Conservation (phyloP, 2,113 vertebrate species). For the Anhinga anhinga region DNA sequence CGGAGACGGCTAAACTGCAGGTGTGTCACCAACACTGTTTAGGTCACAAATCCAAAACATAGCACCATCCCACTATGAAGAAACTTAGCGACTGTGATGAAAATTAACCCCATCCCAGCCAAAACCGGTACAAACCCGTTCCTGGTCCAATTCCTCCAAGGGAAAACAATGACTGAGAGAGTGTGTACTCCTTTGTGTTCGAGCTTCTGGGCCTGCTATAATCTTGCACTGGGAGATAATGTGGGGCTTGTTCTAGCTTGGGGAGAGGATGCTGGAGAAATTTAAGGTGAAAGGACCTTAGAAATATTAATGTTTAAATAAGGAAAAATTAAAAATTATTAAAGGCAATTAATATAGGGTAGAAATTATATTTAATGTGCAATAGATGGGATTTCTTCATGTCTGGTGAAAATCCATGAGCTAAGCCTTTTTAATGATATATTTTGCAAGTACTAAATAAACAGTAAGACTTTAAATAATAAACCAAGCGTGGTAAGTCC, state of each 20-base stretch:
- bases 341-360: background rate
- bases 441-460: constrained; percentile 57
- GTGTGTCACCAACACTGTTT: background rate
- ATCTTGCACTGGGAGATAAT: background rate
- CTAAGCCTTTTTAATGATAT: constrained; percentile 14
- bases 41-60: background rate
- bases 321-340: background rate
- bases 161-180: background rate
- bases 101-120: background rate
- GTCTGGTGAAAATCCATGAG: background rate
- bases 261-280: background rate
- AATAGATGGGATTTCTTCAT: constrained; percentile 12
- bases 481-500: background rate
- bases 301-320: background rate
- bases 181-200: background rate
- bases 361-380: background rate
- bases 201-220: background rate
- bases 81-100: accelerated
- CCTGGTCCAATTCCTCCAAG: background rate
- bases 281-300: background rate
- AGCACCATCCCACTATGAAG: background rate
- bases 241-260: background rate
- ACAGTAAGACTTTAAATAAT: background rate
- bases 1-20: accelerated
- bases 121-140: background rate